These are phyloP conservation scores for Paracentrotus lividus DNA, from an alignment of 53 echinoderm and acorn worm genomes.

Conservation along the genomic window DNA sequence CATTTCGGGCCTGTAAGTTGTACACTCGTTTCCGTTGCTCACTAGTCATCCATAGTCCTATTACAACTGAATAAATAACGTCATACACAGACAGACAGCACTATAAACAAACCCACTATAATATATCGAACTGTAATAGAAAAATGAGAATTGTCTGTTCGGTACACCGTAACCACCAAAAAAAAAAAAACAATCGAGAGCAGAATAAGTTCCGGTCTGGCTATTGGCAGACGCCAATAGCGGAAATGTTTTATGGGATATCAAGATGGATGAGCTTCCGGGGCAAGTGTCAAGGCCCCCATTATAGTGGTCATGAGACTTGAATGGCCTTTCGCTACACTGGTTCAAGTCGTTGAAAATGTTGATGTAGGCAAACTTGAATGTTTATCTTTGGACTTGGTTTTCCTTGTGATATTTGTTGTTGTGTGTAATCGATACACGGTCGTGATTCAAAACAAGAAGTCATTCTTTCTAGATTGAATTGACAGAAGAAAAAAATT, in stretches of 20 bases:
- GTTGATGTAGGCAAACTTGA: conserved; percentile 57
- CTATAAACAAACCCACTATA: conserved; percentile 33
- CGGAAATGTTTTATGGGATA: conserved; percentile 70
- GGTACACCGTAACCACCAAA: conserved; percentile 47
- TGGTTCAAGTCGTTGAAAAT: conserved; percentile 31
- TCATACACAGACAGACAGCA: conserved; percentile 5
- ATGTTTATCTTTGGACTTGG: conserved; percentile 41
- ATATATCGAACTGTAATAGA: not conserved
- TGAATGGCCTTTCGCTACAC: conserved; percentile 43
- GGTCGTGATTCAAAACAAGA: conserved; percentile 22
- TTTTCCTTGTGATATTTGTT: conserved; percentile 11
- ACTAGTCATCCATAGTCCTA: not conserved
- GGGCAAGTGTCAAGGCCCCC: conserved; percentile 66
- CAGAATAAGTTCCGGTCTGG: conserved; percentile 62
- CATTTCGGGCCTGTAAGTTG: too few relatives aligned
- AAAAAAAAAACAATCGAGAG: conserved; percentile 62
- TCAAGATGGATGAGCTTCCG: conserved; percentile 70
- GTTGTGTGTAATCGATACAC: not conserved
- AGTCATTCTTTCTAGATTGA: not conserved
- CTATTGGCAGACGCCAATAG: conserved; percentile 62
- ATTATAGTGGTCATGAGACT: conserved; percentile 55
- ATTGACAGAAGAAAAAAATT: not conserved
- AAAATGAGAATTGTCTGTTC: conserved; percentile 12
- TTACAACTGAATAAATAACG: conserved; percentile 38
- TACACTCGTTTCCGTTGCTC: not conserved